A percentile compares a stretch with the other conserved stretches of the same genome.
phyloP scores from a whole-genome alignment of 2,113 vertebrate species.

The Centropus unirufus region DNA sequence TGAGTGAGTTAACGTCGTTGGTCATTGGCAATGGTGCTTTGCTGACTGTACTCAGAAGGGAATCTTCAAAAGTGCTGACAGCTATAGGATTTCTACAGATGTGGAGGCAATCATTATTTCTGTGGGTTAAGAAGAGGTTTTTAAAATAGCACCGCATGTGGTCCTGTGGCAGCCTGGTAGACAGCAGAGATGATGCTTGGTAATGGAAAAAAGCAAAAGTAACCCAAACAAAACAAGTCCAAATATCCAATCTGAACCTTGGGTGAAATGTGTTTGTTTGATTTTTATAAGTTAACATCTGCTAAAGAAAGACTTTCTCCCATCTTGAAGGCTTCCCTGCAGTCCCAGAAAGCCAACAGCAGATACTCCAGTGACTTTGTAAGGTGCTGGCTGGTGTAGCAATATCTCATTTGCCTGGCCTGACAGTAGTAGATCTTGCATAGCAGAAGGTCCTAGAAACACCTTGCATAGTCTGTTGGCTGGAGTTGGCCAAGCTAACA shows the following conservation, averaged over 20 bases:
- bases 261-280: background rate
- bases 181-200: background rate
- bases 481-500: background rate
- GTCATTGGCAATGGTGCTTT: background rate
- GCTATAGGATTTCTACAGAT: background rate
- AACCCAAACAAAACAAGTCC: background rate
- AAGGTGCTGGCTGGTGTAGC: background rate
- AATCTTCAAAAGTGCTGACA: background rate
- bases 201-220: background rate
- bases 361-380: background rate
- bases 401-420: background rate
- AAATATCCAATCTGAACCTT: background rate
- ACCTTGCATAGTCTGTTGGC: background rate
- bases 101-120: background rate
- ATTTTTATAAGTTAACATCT: background rate
- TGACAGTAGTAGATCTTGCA: background rate
- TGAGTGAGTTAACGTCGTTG: background rate
- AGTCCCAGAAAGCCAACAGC: background rate
- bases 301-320: background rate
- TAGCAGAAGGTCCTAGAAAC: background rate
- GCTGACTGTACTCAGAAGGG: background rate
- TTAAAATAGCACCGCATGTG: background rate
- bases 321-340: background rate
- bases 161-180: background rate
- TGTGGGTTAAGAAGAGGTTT: background rate